phyloP scores from a whole-genome alignment of 2,888 invertebrate species.

The Bruchidius siliquastri region DNA sequence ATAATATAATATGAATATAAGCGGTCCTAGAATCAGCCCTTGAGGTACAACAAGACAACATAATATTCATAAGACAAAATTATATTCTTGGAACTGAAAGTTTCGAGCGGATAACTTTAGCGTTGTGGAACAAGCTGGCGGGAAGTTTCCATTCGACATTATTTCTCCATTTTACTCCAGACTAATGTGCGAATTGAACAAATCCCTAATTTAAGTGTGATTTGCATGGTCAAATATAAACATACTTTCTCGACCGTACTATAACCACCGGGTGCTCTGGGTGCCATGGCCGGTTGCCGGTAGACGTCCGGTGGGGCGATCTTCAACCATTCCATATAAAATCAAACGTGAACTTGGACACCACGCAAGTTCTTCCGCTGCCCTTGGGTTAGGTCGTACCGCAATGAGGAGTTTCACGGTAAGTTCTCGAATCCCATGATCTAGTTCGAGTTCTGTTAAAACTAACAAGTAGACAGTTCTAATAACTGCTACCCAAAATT shows the following conservation, averaged over 20 bases:
- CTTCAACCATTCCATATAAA: neutral
- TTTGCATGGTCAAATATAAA: too few relatives aligned
- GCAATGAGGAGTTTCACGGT: constrained; percentile 2
- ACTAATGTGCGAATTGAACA: too few relatives aligned
- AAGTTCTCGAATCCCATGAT: neutral
- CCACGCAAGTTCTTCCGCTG: neutral
- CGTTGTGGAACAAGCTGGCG: too few relatives aligned
- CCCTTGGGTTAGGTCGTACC: neutral
- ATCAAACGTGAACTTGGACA: neutral
- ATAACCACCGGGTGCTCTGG: neutral
- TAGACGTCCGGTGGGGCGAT: neutral
- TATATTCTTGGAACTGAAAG: too few relatives aligned
- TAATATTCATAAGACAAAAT: too few relatives aligned
- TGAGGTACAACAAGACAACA: too few relatives aligned
- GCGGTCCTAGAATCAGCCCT: too few relatives aligned
- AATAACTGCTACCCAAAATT: neutral
- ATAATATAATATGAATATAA: too few relatives aligned
- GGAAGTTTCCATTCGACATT: too few relatives aligned
- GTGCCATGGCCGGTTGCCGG: neutral
- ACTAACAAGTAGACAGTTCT: neutral
- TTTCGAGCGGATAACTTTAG: too few relatives aligned
- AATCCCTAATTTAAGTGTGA: too few relatives aligned
- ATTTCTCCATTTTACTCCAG: too few relatives aligned
- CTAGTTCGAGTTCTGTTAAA: neutral
- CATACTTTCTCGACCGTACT: neutral